phyloP scores from a whole-genome alignment of 2,113 vertebrate species.

The Silurus meridionalis region DNA sequence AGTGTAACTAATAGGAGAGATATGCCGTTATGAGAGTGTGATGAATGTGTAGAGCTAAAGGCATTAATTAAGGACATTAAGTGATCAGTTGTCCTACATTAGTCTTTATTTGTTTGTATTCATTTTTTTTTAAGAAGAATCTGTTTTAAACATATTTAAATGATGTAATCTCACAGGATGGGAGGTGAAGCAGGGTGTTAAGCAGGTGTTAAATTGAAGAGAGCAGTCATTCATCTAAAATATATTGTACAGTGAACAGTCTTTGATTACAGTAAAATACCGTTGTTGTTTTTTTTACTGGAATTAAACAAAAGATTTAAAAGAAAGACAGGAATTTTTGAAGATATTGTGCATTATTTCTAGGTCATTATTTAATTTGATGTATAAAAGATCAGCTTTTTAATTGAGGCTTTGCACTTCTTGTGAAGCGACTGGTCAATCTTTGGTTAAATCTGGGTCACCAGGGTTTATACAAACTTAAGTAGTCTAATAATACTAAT shows the following conservation, averaged over 20 bases:
- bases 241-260: neutral
- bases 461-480: neutral
- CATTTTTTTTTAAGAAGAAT: neutral
- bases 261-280: no score
- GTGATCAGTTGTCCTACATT: neutral
- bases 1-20: neutral
- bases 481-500: neutral
- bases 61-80: neutral
- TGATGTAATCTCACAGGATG: no score
- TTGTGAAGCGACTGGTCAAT: neutral
- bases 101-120: neutral
- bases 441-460: neutral
- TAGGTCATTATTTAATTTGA: neutral
- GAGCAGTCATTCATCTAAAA: neutral
- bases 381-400: neutral
- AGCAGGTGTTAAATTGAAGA: neutral
- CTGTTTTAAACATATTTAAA: neutral
- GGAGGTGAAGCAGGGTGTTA: neutral
- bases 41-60: slow-evolving; percentile 1
- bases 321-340: neutral
- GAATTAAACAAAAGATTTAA: neutral
- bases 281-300: no score
- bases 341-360: neutral
- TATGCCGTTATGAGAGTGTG: slow-evolving; percentile 5
- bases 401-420: neutral